Evolutionary conservation across 2,113 vertebrate genomes (phyloP), one percentile per base, ranked within the genome.

Genomic region (Cacatua alba): DNA sequence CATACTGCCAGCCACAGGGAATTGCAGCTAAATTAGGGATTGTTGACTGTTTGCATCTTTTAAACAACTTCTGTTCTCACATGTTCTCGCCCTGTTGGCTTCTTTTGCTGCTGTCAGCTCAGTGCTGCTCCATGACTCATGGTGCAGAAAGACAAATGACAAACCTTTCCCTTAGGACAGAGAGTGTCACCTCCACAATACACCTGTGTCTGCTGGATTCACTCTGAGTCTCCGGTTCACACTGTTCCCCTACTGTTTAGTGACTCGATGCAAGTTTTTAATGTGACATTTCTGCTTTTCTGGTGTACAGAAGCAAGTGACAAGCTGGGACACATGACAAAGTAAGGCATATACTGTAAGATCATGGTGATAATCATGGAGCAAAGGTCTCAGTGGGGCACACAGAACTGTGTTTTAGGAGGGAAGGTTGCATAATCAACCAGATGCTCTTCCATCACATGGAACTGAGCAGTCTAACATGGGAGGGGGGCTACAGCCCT

Each of bases 371-470:
- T 17, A 52, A 49, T 10, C 62, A 43, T 2, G 1, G 49, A 92
- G 78, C 31, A 55, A 43, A 92, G 60, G 24, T 12, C 77, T 44
- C n/a, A 6, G 65, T 5, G 35, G 62, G 76, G 55, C 86, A 55
- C 14, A 59, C 0, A 87, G 63, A 25, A 76, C 11, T 23, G 52
- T 68, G 28, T 53, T 64, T 11, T 19, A 68, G 13, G 37, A 75
- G 64, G 44, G 76, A 60, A 31, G 37, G 75, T 95, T 96, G 94
- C 76, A 43, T 9, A 94, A 97, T 23, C 78, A 29, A 11, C 18
- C 92, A 95, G 93, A 91, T 84, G 86, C 81, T 95, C 83, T 57
- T 49, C 91, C 77, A 94, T 65, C 92, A 89, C 89, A 87, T 75
- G 92, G 88, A 94, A 77, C 70, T 52, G 71, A 81, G 35, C 19